phyloP scores from a whole-genome alignment of 2,113 vertebrate species.

The Halcyon malimbica region DNA sequence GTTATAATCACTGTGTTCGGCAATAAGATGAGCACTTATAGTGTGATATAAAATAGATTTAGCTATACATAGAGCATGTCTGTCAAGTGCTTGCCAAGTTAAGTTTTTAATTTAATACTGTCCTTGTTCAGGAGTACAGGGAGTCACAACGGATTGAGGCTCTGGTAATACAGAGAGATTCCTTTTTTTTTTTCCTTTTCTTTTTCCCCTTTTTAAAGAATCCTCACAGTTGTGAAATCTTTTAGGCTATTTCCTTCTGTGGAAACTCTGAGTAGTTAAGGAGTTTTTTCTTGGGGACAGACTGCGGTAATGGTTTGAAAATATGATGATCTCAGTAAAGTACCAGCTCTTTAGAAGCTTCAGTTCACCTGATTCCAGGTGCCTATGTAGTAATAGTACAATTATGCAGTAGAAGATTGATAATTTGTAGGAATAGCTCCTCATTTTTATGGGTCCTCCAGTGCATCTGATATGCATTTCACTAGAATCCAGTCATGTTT shows the following conservation, averaged over 20 bases:
- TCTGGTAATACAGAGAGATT: not conserved
- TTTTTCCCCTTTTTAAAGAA: not conserved
- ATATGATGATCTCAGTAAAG: not conserved
- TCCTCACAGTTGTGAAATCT: not conserved
- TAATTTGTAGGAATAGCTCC: not conserved
- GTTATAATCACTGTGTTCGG: conserved; percentile 41
- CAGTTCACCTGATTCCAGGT: not conserved
- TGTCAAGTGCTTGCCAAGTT: conserved; percentile 28
- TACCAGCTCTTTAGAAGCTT: not conserved
- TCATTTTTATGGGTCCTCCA: not conserved
- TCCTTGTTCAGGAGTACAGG: not conserved
- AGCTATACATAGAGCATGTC: conserved; percentile 22
- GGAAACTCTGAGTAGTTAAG: not conserved
- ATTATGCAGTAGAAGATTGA: not conserved
- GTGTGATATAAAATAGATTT: conserved; percentile 56
- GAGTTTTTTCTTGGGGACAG: not conserved
- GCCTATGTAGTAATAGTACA: accelerated
- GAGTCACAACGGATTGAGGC: not conserved
- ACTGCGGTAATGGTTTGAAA: not conserved
- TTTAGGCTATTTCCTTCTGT: conserved; percentile 2
- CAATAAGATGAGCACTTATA: conserved; percentile 22
- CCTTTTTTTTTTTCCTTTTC: not conserved
- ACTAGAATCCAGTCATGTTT: not conserved
- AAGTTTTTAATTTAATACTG: not conserved
- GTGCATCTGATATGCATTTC: not conserved